phyloP scores from a whole-genome alignment of 2,113 vertebrate genomes.

The Balaenoptera acutorostrata region DNA sequence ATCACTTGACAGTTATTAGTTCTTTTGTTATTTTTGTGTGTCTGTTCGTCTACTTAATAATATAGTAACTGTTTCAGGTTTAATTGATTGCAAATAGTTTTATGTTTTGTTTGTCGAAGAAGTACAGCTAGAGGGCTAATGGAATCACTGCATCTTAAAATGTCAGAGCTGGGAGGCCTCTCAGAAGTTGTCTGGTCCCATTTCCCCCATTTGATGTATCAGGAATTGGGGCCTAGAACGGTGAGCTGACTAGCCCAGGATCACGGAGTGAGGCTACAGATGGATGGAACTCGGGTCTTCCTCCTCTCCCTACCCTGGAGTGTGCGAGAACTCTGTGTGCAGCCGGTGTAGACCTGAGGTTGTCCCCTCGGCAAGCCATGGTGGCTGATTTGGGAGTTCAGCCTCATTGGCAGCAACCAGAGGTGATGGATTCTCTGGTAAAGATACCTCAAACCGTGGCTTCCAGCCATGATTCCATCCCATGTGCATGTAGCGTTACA shows the following conservation, averaged over 20 bases:
- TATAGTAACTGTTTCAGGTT: background rate
- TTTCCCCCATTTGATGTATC: background rate
- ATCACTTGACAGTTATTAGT: slow-evolving; percentile 38
- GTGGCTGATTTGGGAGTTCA: background rate
- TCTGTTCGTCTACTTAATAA: slow-evolving; percentile 23
- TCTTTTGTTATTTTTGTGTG: slow-evolving; percentile 29
- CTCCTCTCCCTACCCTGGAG: background rate
- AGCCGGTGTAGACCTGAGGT: background rate
- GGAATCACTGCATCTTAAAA: background rate
- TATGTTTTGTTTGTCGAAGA: slow-evolving; percentile 32
- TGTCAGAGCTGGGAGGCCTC: background rate
- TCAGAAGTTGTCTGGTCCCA: background rate
- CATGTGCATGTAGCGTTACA: background rate
- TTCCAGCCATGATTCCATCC: no score
- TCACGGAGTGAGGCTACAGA: background rate
- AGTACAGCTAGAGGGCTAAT: background rate
- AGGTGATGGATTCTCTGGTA: background rate
- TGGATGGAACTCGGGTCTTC: background rate
- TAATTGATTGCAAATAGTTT: background rate
- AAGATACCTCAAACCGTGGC: background rate
- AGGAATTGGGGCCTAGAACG: background rate
- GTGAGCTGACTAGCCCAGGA: background rate
- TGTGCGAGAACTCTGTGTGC: background rate
- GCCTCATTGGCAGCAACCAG: background rate
- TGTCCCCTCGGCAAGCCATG: background rate